These are phyloP conservation scores for Nudaria mundana DNA, from an alignment of 2,888 invertebrate species.

Conservation along the genomic window DNA sequence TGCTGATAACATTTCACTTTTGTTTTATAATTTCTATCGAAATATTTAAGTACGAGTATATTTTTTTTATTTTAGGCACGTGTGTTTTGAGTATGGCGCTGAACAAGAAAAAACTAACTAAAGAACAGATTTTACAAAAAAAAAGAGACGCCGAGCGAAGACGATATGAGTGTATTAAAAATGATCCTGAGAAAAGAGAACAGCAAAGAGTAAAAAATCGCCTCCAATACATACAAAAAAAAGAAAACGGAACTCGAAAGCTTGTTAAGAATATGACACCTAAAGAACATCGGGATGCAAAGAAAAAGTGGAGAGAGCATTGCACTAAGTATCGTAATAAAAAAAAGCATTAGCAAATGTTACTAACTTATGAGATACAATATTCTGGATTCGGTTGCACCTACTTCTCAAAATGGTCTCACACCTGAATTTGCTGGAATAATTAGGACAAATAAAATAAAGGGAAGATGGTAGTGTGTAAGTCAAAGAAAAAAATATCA, in stretches of 20 bases:
- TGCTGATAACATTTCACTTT: too few relatives aligned
- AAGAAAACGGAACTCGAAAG: background rate
- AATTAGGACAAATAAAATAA: too few relatives aligned
- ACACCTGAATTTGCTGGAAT: too few relatives aligned
- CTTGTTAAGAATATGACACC: background rate
- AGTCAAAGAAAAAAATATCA: too few relatives aligned
- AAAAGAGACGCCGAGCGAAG: background rate
- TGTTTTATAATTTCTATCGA: too few relatives aligned
- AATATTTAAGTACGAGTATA: too few relatives aligned
- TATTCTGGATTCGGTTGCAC: too few relatives aligned
- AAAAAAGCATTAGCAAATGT: conserved; percentile 1
- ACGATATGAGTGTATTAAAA: background rate
- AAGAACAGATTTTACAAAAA: background rate
- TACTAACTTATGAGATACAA: background rate
- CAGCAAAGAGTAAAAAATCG: background rate
- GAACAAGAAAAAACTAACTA: background rate
- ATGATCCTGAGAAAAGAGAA: background rate
- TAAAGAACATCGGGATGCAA: background rate
- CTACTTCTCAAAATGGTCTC: background rate
- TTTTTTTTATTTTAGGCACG: too few relatives aligned
- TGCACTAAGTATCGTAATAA: background rate
- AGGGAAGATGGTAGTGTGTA: too few relatives aligned
- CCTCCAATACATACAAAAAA: background rate
- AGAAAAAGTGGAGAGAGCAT: background rate
- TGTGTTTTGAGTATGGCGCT: too few relatives aligned